Base-by-base conservation (phyloP, 1,140 invertebrate species). In the Ylistrum balloti region DNA sequence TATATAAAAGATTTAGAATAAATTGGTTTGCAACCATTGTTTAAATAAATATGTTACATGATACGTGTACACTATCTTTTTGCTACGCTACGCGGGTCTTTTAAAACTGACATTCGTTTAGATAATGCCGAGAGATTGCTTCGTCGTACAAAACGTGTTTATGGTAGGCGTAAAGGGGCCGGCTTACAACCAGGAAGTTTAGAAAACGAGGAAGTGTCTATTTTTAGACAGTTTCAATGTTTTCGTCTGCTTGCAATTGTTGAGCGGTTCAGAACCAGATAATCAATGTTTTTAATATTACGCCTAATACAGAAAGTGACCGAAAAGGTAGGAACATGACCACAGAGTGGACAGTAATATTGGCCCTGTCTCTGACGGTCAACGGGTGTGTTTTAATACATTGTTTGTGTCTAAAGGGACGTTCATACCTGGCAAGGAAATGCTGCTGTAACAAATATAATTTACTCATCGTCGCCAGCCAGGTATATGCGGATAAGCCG, bases 361-460 rank as follows among this genome's bases (percentile, higher is more conserved):
- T 74, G 56, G 56, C 56, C 56, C n/a, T 74, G 11, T 74, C 56
- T 3, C 56, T 74, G n/a, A 74, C 56, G 56, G 56, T 74, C 56
- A 74, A 74, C 56, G 56, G 56, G 17, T 74, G 56, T 74, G 56
- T 74, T 3, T 74, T 74, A 3, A 5, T 74, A 17, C 56, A 74
- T 74, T 74, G 56, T 74, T 28, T 74, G 56, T 74, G 56, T 74
- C 56, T 74, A 2, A 74, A 74, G 17, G 56, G 56, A 74, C 56
- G 56, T 74, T 74, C 56, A 3, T 74, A 74, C 56, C 56, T 74
- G 56, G 56, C 56, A 5, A 74, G n/a, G 17, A 74, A 74, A 74
- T 74, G 56, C 28, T 74, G 56, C 56, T 74, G 56, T 74, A 74
- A 28, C 56, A 74, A 74, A 17, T 74, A 74, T n/a, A 74, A 74